phyloP scores from a whole-genome alignment of 1,140 invertebrate genomes.

The Nasonia longicornis region DNA sequence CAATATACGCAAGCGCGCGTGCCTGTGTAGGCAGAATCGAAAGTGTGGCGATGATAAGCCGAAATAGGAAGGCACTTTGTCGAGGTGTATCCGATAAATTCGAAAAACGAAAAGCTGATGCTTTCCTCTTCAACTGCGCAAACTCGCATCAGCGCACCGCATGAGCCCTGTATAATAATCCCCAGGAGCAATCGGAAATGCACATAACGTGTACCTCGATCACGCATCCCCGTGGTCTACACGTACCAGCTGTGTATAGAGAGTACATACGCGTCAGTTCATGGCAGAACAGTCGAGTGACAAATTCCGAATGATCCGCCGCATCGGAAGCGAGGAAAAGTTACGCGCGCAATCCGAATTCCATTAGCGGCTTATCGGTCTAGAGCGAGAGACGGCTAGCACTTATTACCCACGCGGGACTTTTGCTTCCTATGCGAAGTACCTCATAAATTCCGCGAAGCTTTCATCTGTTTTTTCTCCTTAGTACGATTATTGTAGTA shows the following conservation, averaged over 20 bases:
- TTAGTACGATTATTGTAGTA: neutral
- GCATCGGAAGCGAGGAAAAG: constrained; percentile 8
- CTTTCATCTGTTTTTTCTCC: neutral
- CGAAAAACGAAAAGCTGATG: too few relatives aligned
- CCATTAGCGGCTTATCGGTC: constrained; percentile 37
- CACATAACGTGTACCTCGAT: neutral
- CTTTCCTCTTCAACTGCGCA: neutral
- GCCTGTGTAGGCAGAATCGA: too few relatives aligned
- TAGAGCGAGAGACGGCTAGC: constrained; percentile 2
- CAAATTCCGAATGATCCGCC: neutral
- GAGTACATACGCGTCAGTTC: neutral
- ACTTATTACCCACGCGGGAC: neutral
- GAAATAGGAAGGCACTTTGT: too few relatives aligned
- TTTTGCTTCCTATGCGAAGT: neutral
- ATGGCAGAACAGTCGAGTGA: neutral
- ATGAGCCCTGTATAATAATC: too few relatives aligned
- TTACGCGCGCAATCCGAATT: constrained; percentile 27
- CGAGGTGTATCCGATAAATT: too few relatives aligned
- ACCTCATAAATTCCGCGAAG: constrained; percentile 13
- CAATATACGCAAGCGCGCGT: too few relatives aligned
- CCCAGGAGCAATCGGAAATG: neutral
- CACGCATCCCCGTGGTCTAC: neutral
- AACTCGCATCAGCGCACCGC: too few relatives aligned
- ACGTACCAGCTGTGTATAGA: neutral
- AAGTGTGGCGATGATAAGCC: too few relatives aligned